Conservation (phyloP, 2,113 vertebrate genomes). For the Calidris pygmaea region DNA sequence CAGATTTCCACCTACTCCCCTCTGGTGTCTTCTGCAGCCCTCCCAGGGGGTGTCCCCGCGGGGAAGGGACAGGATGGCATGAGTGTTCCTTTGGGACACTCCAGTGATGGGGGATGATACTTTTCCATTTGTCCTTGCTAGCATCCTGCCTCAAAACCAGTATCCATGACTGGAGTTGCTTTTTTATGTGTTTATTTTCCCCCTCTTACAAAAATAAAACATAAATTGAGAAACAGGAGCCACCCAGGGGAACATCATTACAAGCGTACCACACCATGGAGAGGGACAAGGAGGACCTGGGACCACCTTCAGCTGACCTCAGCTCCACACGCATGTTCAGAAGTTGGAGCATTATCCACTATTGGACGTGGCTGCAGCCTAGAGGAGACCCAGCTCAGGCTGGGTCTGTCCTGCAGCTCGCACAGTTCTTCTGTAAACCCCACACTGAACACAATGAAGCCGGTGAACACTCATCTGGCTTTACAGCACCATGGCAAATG, state of each 20-base stretch:
- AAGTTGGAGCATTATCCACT: background rate
- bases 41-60: background rate
- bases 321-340: background rate
- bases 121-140: background rate
- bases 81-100: background rate
- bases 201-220: background rate
- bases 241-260: background rate
- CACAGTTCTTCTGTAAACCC: background rate
- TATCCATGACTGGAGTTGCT: background rate
- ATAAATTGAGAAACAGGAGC: background rate
- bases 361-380: background rate
- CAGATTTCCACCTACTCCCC: background rate
- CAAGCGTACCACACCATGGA: too few species aligned
- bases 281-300: background rate
- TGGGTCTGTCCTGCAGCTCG: background rate
- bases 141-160: background rate
- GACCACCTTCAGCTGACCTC: background rate
- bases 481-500: background rate
- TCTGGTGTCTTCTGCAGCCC: background rate
- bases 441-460: rapidly evolving
- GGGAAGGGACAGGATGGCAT: background rate
- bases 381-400: background rate
- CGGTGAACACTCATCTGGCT: background rate
- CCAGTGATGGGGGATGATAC: background rate
- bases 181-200: background rate